Evolutionary conservation across 2,797 vertebrate species (phyloP), one percentile per base, ranked within the genome.

Genomic region (Hippopotamyrus pictus): DNA sequence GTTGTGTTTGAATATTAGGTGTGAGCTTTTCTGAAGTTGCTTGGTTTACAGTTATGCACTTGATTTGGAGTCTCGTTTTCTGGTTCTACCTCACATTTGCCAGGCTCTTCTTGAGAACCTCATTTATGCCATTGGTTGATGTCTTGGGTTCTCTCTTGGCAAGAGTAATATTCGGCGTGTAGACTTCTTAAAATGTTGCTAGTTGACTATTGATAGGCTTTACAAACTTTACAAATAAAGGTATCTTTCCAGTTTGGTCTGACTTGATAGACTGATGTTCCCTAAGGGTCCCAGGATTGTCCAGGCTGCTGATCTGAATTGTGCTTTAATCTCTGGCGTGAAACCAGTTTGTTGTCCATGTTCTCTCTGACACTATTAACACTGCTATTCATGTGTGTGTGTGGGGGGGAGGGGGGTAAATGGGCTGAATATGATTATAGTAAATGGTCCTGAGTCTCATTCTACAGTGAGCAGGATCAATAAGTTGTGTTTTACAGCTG

Each of bases 21-120:
- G 46, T 84, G 46, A 48, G 82, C 41, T 88, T 22, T 51, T 73
- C n/a, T 69, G 17, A 14, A 37, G 12, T 48, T 44, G 12, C 2
- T 50, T 50, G 87, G 59, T 88, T 50, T 73, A 76, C 25, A 46
- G 54, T 44, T 51, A 9, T 48, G 22, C 84, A 41, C 62, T 89
- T 89, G 59, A 53, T 86, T 37, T 46, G 33, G 54, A 29, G 84
- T 37, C 84, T 44, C 19, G 12, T 48, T 89, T 48, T 76, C 46
- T 76, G 84, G 84, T 87, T 89, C 89, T 89, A 89, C 89, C 89
- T 89, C 89, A 87, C 86, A 19, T 88, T 53, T 76, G 1, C 44
- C 48, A 65, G 29, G 48, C 50, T 87, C 48, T 65, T 5, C 88
- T 86, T 82, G 29, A 53, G 59, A 62, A 69, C 65, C 14, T 87